Percentiles rank a stretch among this genome's conserved stretches.
Conservation (phyloP, 2,888 invertebrate genomes). For the Erynnis tages region DNA sequence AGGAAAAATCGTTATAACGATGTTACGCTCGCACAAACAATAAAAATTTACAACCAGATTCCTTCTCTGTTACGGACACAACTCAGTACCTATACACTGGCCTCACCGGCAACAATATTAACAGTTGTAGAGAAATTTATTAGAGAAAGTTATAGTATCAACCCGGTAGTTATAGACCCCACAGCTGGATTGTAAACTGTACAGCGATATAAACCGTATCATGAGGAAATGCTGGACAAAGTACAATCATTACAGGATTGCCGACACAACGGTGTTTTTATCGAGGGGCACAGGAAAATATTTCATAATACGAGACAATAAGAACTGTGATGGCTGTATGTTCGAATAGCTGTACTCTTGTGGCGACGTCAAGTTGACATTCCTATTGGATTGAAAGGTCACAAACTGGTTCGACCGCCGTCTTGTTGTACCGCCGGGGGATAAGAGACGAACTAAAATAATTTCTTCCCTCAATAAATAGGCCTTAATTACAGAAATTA, state of each 20-base stretch:
- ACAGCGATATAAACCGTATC: slow-evolving; percentile 46
- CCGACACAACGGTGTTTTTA: slow-evolving; percentile 37
- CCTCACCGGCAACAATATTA: slow-evolving; percentile 20
- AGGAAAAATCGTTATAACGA: too few species aligned
- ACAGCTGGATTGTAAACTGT: slow-evolving; percentile 34
- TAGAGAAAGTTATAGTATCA: slow-evolving; percentile 28
- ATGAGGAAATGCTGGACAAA: slow-evolving; percentile 53
- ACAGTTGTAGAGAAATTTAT: slow-evolving; percentile 28
- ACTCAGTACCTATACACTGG: slow-evolving; percentile 4
- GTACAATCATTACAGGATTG: slow-evolving; percentile 53
- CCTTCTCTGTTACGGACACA: not conserved
- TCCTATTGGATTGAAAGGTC: slow-evolving; percentile 52
- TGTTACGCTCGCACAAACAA: not conserved
- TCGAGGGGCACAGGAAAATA: slow-evolving; percentile 11
- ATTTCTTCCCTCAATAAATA: not conserved
- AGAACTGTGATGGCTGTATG: slow-evolving; percentile 29
- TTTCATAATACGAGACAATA: slow-evolving; percentile 19
- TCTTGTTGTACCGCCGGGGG: slow-evolving; percentile 8
- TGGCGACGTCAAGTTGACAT: slow-evolving; percentile 49
- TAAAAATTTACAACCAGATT: not conserved
- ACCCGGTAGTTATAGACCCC: slow-evolving; percentile 27
- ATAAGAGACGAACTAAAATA: not conserved
- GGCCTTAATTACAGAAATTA: too few species aligned
- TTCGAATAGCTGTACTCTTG: slow-evolving; percentile 54
- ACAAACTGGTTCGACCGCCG: slow-evolving; percentile 53